Base-by-base conservation (phyloP, 2,888 invertebrate species). In the Cryptocephalus moraei region DNA sequence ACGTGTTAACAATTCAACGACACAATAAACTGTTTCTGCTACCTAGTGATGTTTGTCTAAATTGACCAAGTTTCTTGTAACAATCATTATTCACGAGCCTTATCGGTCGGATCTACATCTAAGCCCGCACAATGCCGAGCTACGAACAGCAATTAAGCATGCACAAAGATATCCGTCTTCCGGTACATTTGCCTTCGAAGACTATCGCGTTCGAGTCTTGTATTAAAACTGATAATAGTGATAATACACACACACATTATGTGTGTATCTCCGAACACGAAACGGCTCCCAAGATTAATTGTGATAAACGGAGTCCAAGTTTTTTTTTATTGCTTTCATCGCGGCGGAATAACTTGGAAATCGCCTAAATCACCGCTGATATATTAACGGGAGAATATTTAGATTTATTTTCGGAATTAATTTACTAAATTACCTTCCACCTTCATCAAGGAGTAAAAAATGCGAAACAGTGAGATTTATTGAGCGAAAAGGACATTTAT, bases 131-230 rank as follows among this genome's bases (percentile, higher is more conserved):
- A 62, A 62, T 59, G 55, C 56, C 60, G 55, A 57, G 56, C 58
- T 56, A 58, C 62, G 60, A 68, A 66, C 65, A 65, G 63, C 66
- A 66, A 68, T 68, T 68, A 68, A 65, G 63, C 67, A 64, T 66
- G 67, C 66, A 65, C 65, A 63, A 65, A 68, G 68, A 68, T 68
- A 68, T 66, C 65, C 66, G 65, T 62, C 66, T 68, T 68, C 67
- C 67, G 65, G 64, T 64, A 65, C 64, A 64, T 66, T 67, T 64
- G 60, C 64, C 63, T 64, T 62, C 61, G 64, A 63, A 64, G 64
- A 65, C 63, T 66, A 66, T 65, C 63, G 64, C 59, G 63, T 60
- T 65, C 58, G 60, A 62, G 60, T 56, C 55, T 53, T 51, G 56
- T 56, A 59, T 57, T 59, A 55, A 57, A 60, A 57, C 61, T 61